A percentile compares a stretch with the other conserved stretches of the same genome.
Conservation (phyloP, 2,113 vertebrate genomes). For the Hyla sarda region DNA sequence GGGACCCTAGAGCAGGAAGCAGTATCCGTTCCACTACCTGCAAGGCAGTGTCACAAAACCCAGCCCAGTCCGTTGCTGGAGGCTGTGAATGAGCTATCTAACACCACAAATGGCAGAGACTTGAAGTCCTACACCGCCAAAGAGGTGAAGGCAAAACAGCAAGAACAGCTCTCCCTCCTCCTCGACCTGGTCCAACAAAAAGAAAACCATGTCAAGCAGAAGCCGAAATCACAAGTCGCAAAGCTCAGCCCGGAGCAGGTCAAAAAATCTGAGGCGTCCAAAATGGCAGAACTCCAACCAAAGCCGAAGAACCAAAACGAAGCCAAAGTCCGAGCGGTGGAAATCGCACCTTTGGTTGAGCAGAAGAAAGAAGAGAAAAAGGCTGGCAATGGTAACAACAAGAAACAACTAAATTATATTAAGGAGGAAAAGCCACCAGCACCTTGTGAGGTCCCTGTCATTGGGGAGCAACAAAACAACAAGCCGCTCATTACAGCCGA, state of each 20-base stretch:
- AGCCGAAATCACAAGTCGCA: slow-evolving; percentile 70
- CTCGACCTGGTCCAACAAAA: slow-evolving; percentile 76
- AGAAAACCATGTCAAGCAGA: slow-evolving; percentile 75
- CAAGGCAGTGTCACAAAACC: slow-evolving; percentile 63
- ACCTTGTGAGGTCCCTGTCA: slow-evolving; percentile 70
- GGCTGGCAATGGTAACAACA: slow-evolving; percentile 69
- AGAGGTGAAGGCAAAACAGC: slow-evolving; percentile 73
- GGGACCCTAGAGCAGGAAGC: slow-evolving; percentile 83
- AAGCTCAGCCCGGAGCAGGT: slow-evolving; percentile 68
- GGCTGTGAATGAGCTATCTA: slow-evolving; percentile 55
- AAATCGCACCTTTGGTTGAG: slow-evolving; percentile 70
- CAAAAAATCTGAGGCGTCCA: slow-evolving; percentile 72
- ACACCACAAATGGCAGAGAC: slow-evolving; percentile 67
- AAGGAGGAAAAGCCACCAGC: slow-evolving; percentile 78
- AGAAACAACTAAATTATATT: slow-evolving; percentile 78
- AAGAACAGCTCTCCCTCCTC: slow-evolving; percentile 74
- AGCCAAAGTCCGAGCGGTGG: slow-evolving; percentile 73
- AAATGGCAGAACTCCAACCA: slow-evolving; percentile 68
- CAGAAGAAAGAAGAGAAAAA: slow-evolving; percentile 81
- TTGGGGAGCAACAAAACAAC: slow-evolving; percentile 71
- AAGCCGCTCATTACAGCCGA: slow-evolving; percentile 75
- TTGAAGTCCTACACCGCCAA: slow-evolving; percentile 71
- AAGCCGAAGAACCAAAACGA: slow-evolving; percentile 74
- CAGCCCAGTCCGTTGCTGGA: slow-evolving; percentile 64
- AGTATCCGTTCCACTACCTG: slow-evolving; percentile 71